Conservation (phyloP, 2,113 vertebrate species). For the Saccopteryx bilineata region DNA sequence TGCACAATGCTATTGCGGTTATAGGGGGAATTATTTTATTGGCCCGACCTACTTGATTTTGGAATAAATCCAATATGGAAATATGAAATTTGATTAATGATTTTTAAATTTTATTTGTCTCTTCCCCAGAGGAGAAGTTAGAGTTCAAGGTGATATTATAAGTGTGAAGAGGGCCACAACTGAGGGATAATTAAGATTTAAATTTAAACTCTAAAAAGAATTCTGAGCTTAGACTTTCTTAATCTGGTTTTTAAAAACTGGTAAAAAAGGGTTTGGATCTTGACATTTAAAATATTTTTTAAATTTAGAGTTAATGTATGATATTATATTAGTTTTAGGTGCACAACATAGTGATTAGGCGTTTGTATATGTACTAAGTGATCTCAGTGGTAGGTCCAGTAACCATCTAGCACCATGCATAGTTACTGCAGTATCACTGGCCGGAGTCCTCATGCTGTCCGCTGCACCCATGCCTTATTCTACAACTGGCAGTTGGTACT, state of each 20-base stretch:
- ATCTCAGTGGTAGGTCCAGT: background rate
- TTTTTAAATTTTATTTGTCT: conserved; percentile 41
- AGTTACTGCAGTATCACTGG: background rate
- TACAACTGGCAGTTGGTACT: background rate
- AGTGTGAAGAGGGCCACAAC: background rate
- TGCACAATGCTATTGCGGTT: background rate
- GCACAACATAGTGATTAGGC: background rate
- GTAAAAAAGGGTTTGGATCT: background rate
- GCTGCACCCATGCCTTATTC: background rate
- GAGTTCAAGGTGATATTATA: background rate
- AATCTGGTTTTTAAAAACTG: background rate
- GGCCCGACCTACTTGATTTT: conserved; percentile 9
- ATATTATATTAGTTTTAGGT: background rate
- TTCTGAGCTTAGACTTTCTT: background rate
- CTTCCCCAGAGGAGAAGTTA: background rate
- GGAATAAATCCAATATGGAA: conserved; percentile 6
- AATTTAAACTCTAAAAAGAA: conserved; percentile 10
- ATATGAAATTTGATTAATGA: conserved; percentile 38
- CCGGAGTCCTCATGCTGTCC: background rate
- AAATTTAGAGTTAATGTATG: background rate
- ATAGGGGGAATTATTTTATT: conserved; percentile 2
- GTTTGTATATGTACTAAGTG: background rate
- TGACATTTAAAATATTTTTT: background rate
- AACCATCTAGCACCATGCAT: too few relatives aligned
- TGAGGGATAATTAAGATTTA: background rate